These are phyloP conservation scores for Drosophila nigricruria DNA, from an alignment of 2,888 invertebrate genomes.

Conservation along the genomic window DNA sequence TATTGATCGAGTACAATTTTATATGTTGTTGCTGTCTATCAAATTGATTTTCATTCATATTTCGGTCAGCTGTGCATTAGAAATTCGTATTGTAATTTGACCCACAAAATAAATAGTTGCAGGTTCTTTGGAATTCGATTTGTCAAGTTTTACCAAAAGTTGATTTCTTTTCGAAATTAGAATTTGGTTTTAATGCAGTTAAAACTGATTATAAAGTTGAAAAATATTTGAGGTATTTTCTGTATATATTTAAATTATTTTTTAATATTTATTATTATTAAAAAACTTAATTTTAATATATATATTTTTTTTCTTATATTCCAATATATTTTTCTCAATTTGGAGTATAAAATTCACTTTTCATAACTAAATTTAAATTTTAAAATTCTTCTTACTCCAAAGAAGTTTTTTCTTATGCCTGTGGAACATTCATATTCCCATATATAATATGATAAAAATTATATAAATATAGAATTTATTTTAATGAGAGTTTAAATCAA, in stretches of 20 bases:
- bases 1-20: constrained; percentile 25
- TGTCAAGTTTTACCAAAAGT: background rate
- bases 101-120: constrained; percentile 15
- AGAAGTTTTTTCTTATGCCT: no score
- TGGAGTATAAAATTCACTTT: no score
- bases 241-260: background rate
- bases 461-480: no score
- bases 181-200: background rate
- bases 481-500: background rate
- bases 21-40: constrained; percentile 13
- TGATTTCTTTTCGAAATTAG: background rate
- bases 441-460: no score
- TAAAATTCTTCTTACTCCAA: no score
- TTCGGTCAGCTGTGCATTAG: constrained; percentile 52
- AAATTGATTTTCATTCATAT: constrained; percentile 52
- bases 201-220: background rate
- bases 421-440: no score
- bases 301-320: no score
- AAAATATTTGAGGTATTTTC: background rate
- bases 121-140: constrained; percentile 3
- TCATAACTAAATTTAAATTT: no score
- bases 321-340: no score
- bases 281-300: no score
- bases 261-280: background rate
- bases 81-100: constrained; percentile 33